Evolutionary conservation across 2,113 vertebrate genomes (phyloP), one percentile per base, ranked within the genome.

Genomic region (Dinomys branickii): DNA sequence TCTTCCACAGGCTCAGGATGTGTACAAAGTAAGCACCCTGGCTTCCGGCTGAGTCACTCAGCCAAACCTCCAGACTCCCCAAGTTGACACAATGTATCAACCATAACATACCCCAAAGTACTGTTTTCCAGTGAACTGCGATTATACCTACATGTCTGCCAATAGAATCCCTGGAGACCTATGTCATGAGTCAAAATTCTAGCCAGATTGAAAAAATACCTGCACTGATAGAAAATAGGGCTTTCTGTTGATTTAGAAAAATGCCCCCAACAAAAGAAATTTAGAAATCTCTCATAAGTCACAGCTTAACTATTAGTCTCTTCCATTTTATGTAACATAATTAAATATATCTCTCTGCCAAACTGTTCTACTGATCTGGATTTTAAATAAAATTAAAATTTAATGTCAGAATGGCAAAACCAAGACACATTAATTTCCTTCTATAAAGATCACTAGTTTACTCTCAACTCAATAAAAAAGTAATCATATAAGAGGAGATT

Each of bases 341-440:
- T 77, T 90, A 67, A 87, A 88, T 47, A 88, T 10, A 16, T 41
- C 17, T 84, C 16, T 83, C 67, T 91, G 93, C 78, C 9, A 95
- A 94, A 89, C 80, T 52, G 16, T 67, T 63, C 24, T 86, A 78
- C 59, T 78, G 52, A 59, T 80, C 30, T 80, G 38, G 17, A 9
- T 80, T 92, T 89, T 69, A 69, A 83, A 16, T 44, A 44, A 84
- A 69, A 58, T 78, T 82, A 81, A 92, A 58, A 77, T 73, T 86
- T 71, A 94, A 56, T 16, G 56, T 33, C 1, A 77, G 4, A 83
- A 17, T 59, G 38, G 38, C 84, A 94, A 28, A 67, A 54, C 47
- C 2, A 67, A 92, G 77, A 92, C 7, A 92, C 14, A 20, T 0
- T 83, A 28, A 71, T 61, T 44, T 80, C 38, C 50, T 93, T 73